Evolutionary conservation across 2,888 invertebrate species (phyloP).

Genomic region (Rhingia rostrata): DNA sequence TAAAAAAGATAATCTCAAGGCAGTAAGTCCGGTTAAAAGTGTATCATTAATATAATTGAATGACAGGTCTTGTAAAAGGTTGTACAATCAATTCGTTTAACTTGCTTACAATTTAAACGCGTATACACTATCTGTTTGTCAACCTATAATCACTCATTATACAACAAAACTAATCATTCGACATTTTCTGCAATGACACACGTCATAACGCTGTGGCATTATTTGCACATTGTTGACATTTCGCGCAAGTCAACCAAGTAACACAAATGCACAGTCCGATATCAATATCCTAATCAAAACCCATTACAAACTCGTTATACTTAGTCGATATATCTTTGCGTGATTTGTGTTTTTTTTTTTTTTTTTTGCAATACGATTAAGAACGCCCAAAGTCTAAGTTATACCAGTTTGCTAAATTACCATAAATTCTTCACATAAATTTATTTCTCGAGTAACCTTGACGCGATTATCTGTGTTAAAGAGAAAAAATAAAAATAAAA

Average conservation of each 20-base stretch:
- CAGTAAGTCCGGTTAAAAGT: too few species aligned
- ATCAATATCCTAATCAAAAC: not conserved
- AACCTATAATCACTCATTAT: too few species aligned
- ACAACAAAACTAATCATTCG: not conserved
- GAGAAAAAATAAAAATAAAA: constrained; percentile 8
- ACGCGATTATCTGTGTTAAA: constrained; percentile 41
- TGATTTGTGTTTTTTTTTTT: not conserved
- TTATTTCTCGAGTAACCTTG: constrained; percentile 60
- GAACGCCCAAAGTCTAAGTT: constrained; percentile 67
- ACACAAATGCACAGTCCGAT: not conserved
- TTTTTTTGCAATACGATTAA: constrained; percentile 34
- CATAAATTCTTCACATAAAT: constrained; percentile 69
- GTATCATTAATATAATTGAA: too few species aligned
- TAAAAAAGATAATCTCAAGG: too few species aligned
- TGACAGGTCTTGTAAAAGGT: too few species aligned
- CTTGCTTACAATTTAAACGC: too few species aligned
- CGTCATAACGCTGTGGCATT: constrained; percentile 2
- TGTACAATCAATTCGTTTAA: too few species aligned
- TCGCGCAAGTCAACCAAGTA: not conserved
- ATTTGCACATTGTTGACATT: not conserved
- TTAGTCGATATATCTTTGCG: constrained; percentile 19
- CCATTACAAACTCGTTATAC: constrained; percentile 23
- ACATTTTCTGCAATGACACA: not conserved
- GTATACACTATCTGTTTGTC: too few species aligned
- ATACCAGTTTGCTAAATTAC: constrained; percentile 66